Base-by-base conservation (phyloP, 2,888 invertebrate genomes). In the Reticulitermes lucifugus region DNA sequence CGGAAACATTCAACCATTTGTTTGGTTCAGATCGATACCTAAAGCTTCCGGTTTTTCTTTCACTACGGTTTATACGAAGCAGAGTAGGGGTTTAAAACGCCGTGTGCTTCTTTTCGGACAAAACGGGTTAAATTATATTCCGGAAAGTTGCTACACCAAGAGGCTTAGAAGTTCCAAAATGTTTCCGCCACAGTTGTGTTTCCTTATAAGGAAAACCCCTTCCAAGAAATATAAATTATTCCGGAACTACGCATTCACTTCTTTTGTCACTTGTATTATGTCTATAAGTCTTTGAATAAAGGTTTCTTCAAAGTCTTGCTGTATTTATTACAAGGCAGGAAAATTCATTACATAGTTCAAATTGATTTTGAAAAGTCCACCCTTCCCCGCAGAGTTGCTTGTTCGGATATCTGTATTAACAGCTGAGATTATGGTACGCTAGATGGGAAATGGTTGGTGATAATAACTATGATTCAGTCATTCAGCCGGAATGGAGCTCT, bases 21-120 rank as follows among this genome's bases (percentile, higher is more conserved):
- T 73, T 73, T 41, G 21, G 12, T 73, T 29, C 25, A 41, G 73
- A 73, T 73, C 73, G 41, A 73, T 73, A 73, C 41, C 21, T 21
- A 35, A 41, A 73, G 41, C 73, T 73, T 73, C 73, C 73, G 73
- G 73, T 41, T 73, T 73, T 35, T 73, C 65, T 65, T 65, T 60
- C n/a, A 9, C 65, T 65, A 65, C 12, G 12, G 9, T 65, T 65
- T 25, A 55, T 18, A 55, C 18, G 18, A 55, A 55, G 55, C 55
- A 55, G 55, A 55, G 55, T 9, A 55, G 65, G n/a, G 65, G n/a
- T 65, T 65, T 65, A 25, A 65, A 65, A 65, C n/a, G 65, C 25
- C 60, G 60, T n/a, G 60, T 65, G 65, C n/a, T 55, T 18, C 55
- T 18, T 18, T 18, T n/a, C 9, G 65, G 65, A 25, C 65, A 65